Conservation (phyloP, 2,888 invertebrate genomes). For the Aromia moschata region DNA sequence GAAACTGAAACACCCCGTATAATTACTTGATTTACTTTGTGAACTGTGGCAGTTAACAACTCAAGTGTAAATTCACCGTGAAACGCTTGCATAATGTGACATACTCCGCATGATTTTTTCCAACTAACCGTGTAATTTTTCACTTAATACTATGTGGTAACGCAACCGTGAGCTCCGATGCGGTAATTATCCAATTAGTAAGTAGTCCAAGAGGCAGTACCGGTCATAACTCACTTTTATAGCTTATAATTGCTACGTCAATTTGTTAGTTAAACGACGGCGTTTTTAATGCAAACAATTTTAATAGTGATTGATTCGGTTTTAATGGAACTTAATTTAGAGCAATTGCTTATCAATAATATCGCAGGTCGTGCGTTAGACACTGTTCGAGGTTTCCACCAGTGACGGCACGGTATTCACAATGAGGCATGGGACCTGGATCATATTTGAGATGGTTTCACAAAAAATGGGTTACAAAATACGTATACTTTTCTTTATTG, state of each 20-base stretch:
- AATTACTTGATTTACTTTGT: not conserved
- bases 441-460: too few species aligned
- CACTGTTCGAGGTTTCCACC: too few species aligned
- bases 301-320: constrained; percentile 29
- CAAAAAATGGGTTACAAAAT: too few species aligned
- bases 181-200: constrained; percentile 24
- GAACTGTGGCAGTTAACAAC: not conserved
- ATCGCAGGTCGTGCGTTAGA: too few species aligned
- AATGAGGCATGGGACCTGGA: too few species aligned
- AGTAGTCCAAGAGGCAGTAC: constrained; percentile 23
- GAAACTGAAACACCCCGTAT: too few species aligned
- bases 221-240: constrained; percentile 23
- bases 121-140: constrained; percentile 18
- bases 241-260: constrained; percentile 23
- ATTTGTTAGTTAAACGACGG: constrained; percentile 26
- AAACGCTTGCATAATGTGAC: constrained; percentile 5
- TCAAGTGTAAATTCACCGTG: not conserved
- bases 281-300: constrained; percentile 22
- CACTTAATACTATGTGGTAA: constrained; percentile 22
- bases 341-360: constrained; percentile 13
- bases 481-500: too few species aligned
- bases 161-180: constrained; percentile 14
- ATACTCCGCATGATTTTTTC: constrained; percentile 12
- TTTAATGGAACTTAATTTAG: constrained; percentile 30
- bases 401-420: too few species aligned